A percentile compares a stretch with the other conserved stretches of the same genome.
phyloP scores from a whole-genome alignment of 2,797 vertebrate genomes.

The Emys orbicularis region DNA sequence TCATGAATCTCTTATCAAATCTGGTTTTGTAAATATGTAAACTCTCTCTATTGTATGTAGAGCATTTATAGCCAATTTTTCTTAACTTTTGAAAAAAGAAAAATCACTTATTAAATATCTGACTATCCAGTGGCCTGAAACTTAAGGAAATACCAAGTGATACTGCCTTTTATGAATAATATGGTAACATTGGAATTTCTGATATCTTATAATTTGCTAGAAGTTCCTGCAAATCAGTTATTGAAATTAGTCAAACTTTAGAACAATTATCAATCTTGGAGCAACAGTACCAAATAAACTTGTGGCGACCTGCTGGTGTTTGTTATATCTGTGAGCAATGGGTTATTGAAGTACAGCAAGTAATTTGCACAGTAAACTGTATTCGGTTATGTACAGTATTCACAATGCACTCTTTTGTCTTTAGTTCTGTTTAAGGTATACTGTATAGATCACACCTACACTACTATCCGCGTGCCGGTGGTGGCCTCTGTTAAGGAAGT shows the following conservation, averaged over 20 bases:
- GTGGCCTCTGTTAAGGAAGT: constrained; percentile 93
- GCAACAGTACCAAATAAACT: background rate
- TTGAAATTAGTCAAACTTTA: background rate
- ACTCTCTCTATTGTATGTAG: constrained; percentile 26
- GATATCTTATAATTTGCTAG: background rate
- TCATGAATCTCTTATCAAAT: background rate
- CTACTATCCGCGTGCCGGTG: constrained; percentile 93
- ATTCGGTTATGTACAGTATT: accelerated
- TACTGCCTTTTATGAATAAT: background rate
- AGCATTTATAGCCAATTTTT: constrained; percentile 9
- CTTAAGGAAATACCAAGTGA: background rate
- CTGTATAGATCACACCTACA: constrained; percentile 97
- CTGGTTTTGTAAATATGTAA: constrained; percentile 8
- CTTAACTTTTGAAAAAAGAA: background rate
- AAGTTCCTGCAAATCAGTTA: constrained; percentile 3
- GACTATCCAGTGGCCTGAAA: background rate
- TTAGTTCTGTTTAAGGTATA: constrained; percentile 97
- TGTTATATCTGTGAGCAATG: constrained; percentile 4
- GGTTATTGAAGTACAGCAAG: background rate
- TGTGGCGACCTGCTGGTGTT: background rate
- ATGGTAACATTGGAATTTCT: background rate
- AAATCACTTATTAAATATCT: background rate
- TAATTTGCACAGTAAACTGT: background rate
- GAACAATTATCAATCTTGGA: background rate
- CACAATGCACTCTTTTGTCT: background rate